These are phyloP conservation scores for Bovichtus variegatus DNA, from an alignment of 2,797 vertebrate species.

Conservation along the genomic window DNA sequence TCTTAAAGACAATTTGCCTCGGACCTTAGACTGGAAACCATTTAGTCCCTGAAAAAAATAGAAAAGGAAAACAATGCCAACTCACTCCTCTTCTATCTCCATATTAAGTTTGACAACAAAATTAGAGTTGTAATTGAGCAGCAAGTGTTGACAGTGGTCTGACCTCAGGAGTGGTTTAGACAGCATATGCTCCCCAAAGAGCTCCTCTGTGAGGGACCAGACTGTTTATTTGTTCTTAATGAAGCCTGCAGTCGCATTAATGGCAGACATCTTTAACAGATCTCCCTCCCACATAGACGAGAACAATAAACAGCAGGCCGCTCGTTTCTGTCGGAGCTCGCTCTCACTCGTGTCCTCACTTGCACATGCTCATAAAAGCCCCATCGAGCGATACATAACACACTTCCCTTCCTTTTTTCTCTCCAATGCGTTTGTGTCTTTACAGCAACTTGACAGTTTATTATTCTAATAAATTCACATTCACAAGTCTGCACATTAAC, in stretches of 20 bases:
- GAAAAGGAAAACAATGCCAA: conserved; percentile 15
- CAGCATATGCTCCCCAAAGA: conserved; percentile 57
- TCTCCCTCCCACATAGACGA: conserved; percentile 60
- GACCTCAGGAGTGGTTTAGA: conserved; percentile 59
- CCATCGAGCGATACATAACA: conserved; percentile 5
- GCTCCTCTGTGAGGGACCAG: conserved; percentile 40
- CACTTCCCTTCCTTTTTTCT: background rate
- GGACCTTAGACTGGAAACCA: conserved; percentile 62
- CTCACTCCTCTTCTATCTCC: conserved; percentile 25
- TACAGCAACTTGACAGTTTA: background rate
- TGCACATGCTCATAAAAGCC: conserved; percentile 10
- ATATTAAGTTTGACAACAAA: conserved; percentile 71
- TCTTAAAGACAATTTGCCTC: conserved; percentile 37
- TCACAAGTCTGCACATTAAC: conserved; percentile 22
- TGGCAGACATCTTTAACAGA: conserved; percentile 66
- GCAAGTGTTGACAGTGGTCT: conserved; percentile 66
- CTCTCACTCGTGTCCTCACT: background rate
- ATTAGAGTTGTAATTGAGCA: conserved; percentile 71
- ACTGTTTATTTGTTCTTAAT: conserved; percentile 76
- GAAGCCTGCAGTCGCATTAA: conserved; percentile 70
- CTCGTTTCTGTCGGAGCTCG: conserved; percentile 41
- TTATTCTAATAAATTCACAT: background rate
- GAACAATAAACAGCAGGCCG: conserved; percentile 66
- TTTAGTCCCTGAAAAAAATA: conserved; percentile 31
- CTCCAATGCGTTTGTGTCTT: conserved; percentile 14